Base-by-base conservation (phyloP, 1,140 invertebrate species). In the Cotesia glomerata region DNA sequence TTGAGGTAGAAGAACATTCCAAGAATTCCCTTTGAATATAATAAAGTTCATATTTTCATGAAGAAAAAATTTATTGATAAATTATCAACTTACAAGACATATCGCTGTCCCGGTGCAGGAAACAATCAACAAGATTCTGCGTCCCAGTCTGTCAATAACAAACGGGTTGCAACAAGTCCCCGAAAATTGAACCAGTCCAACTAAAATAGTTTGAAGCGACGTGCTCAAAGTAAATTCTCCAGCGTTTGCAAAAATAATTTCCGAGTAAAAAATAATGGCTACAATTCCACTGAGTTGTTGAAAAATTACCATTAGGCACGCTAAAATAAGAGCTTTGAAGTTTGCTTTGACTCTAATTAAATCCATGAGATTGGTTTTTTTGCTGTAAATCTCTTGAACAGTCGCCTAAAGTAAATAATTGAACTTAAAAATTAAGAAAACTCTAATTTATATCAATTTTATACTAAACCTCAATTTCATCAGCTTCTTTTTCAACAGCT, bases 271-370 rank as follows among this genome's bases (percentile, higher is more conserved):
- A 14, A 96, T 89, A 0, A 97, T 91, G 2, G 93, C 92, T 83
- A 95, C 95, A 77, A 94, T 94, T 18, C 95, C 95, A 2, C 91
- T 92, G n/a, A 95, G 85, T 83, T 95, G 93, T 78, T 94, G 93
- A 81, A 93, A 92, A 61, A 90, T 82, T 64, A 94, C 91, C 61
- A 96, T 85, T 1, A 91, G 89, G 70, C 92, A 90, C 0, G 91
- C 92, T 49, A 94, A 90, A 49, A 92, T 86, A 64, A 96, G 82
- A 0, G 91, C 92, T 76, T 90, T 92, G 8, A 89, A 86, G 76
- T 92, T 89, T 0, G 87, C 83, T 61, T 85, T 86, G 3, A 86
- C 88, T 51, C 83, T 88, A 69, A 92, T 89, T 0, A 93, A 82
- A 74, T 93, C 91, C 16, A 83, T 76, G 4, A 91, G 73, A 2